Base-by-base conservation (phyloP, 2,113 vertebrate species). In the Otis tarda region DNA sequence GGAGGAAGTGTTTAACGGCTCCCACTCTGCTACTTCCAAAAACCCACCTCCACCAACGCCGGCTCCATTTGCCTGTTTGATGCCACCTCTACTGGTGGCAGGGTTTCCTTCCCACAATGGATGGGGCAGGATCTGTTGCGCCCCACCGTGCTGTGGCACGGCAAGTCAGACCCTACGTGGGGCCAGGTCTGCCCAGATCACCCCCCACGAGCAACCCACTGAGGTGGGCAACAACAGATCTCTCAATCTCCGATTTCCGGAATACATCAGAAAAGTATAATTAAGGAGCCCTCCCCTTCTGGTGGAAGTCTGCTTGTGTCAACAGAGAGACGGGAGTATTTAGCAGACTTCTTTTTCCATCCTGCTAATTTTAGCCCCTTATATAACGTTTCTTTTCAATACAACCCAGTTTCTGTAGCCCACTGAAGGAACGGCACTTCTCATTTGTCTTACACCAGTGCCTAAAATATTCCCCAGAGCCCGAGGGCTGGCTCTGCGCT, bases 321-420 rank as follows among this genome's bases (percentile, higher is more conserved):
- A 96, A 96, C 94, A 95, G 91, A 95, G 96, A 97, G 92, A 96
- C 18, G 5, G 80, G 96, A 94, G 94, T 94, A 96, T 96, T 97
- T 96, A 97, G 95, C 90, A 95, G 95, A 92, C 69, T 96, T 80
- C 90, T 96, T 97, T 95, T 95, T 96, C 94, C 91, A 90, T 65
- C 81, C 83, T 85, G 91, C 94, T 96, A 96, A 96, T 96, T 97
- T 97, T 96, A 97, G 96, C 60, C 92, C 95, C 87, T 97, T 96
- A 96, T 94, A 94, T 97, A 97, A 97, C 94, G 18, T 96, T 97
- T 96, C 95, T 92, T 96, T 92, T 96, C 95, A 96, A 96, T 96
- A 97, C 92, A 97, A 96, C 96, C 96, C 96, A 94, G 96, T 93
- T 97, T 96, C 94, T 90, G 74, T 84, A 94, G 91, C 96, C 96